A percentile compares a stretch with the other conserved stretches of the same genome.
Evolutionary conservation across 2,888 invertebrate species (phyloP).

Genomic region (Diplazon laetatorius): DNA sequence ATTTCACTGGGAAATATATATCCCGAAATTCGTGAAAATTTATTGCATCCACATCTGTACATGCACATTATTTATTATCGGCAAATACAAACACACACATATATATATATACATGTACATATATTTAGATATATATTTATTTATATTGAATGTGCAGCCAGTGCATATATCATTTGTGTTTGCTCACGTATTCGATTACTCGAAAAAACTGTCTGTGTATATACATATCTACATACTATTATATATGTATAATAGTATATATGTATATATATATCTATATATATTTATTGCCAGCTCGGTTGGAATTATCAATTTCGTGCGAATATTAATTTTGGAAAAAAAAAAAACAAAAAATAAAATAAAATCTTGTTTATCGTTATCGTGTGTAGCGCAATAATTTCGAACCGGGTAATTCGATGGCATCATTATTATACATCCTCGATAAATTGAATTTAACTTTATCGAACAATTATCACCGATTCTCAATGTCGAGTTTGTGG

Average conservation of each 20-base stretch:
- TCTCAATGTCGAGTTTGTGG: too few relatives aligned
- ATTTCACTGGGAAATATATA: not conserved
- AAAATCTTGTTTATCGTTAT: too few relatives aligned
- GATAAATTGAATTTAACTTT: too few relatives aligned
- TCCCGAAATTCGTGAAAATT: slow-evolving; percentile 12
- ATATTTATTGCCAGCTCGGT: not conserved
- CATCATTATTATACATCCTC: too few relatives aligned
- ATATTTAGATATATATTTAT: too few relatives aligned
- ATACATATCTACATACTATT: too few relatives aligned
- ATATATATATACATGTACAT: not conserved
- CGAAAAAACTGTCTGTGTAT: not conserved
- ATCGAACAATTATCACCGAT: too few relatives aligned
- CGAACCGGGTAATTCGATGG: not conserved
- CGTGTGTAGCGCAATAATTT: not conserved
- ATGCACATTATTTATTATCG: slow-evolving; percentile 8
- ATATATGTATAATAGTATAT: too few relatives aligned
- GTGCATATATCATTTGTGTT: slow-evolving; percentile 11
- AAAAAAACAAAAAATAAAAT: too few relatives aligned
- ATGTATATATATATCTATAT: too few relatives aligned
- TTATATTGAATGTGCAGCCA: not conserved
- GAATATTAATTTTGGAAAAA: not conserved
- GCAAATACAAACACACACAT: not conserved
- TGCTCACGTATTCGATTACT: slow-evolving; percentile 18
- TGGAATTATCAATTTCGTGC: not conserved
- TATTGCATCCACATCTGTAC: slow-evolving; percentile 1